Evolutionary conservation across 64 coral and sea anemone genomes (phyloP), one percentile per base, ranked within the genome.

Genomic region (Astreopora myriophthalma): DNA sequence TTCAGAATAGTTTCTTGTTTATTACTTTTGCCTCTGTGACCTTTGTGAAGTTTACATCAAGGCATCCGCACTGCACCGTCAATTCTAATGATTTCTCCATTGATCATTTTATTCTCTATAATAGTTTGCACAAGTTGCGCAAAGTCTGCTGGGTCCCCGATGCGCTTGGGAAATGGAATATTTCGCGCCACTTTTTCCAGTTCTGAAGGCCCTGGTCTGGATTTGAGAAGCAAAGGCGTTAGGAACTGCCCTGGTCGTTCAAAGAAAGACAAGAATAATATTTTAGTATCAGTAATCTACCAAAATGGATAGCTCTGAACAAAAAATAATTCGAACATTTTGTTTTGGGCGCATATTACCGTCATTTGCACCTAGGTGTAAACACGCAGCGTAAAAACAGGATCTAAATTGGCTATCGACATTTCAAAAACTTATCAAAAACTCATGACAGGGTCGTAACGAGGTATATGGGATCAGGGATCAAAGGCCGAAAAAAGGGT

Each of bases 61-160:
- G 76, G 76, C 76, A 80, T 80, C 17, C 94, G 65, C 19, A 89
- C 49, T 19, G 90, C 94, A 11, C 83, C 94, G 32, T 96, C 94
- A 65, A 96, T 84, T 66, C 94, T 73, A 48, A 96, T 75, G 8
- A 92, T 65, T 75, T 96, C 94, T 12, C 85, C 94, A 85, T 96
- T 96, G 6, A 96, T 87, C 90, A 92, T 96, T 8, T 71, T 69
- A 36, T 96, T 96, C 31, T 96, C 94, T 48, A 96, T 96, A 32
- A 96, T 78, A 8, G 90, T 71, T 92, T 92, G 94, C 42, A 93
- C 94, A 48, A 96, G 91, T 3, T 96, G 94, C 26, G 90, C 94
- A 86, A 96, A 96, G 60, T 96, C 94, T 23, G 87, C 90, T 13
- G 94, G 86, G 9, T 92, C 88, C 23, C 85, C 94, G 48, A 89